Percentiles rank a stretch among this genome's conserved stretches.
These are phyloP conservation scores for Drosophila limbata DNA, from an alignment of 2,888 invertebrate species.

Conservation along the genomic window DNA sequence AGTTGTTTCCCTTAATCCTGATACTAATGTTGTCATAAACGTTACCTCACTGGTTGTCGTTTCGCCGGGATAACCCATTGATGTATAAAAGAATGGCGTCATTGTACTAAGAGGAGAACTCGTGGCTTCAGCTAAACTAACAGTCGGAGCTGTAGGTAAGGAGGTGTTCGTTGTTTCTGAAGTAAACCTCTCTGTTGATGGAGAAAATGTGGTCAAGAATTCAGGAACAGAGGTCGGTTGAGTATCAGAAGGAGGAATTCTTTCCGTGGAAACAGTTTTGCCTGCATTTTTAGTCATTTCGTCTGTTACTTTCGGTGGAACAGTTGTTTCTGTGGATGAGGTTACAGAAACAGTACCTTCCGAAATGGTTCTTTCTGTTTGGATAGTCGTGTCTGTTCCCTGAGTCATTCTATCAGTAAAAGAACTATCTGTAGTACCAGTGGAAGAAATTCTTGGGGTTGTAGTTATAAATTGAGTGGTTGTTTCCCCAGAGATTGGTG, in stretches of 20 bases:
- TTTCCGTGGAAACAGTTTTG: neutral
- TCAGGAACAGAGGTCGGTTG: neutral
- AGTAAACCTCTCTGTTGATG: neutral
- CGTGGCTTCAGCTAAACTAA: neutral
- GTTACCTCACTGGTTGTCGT: constrained; percentile 5
- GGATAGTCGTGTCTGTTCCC: neutral
- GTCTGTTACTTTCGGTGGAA: neutral
- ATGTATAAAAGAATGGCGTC: constrained; percentile 18
- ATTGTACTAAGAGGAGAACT: constrained; percentile 15
- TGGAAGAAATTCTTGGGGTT: neutral
- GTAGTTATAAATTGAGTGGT: neutral
- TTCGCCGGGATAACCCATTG: constrained; percentile 15
- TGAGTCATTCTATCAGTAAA: neutral
- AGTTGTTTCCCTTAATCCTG: constrained; percentile 1
- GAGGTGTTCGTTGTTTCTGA: neutral
- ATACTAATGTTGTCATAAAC: constrained; percentile 9
- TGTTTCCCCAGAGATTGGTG: neutral
- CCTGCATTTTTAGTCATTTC: neutral
- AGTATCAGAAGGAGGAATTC: neutral
- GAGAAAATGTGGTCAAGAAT: neutral
- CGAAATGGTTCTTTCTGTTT: neutral
- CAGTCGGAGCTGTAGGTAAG: neutral
- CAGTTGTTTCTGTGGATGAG: neutral
- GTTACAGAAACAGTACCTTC: neutral
- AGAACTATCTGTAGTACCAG: neutral